These are phyloP conservation scores for Gandaritis pyraliata DNA, from an alignment of 2,888 invertebrate species.

Conservation along the genomic window DNA sequence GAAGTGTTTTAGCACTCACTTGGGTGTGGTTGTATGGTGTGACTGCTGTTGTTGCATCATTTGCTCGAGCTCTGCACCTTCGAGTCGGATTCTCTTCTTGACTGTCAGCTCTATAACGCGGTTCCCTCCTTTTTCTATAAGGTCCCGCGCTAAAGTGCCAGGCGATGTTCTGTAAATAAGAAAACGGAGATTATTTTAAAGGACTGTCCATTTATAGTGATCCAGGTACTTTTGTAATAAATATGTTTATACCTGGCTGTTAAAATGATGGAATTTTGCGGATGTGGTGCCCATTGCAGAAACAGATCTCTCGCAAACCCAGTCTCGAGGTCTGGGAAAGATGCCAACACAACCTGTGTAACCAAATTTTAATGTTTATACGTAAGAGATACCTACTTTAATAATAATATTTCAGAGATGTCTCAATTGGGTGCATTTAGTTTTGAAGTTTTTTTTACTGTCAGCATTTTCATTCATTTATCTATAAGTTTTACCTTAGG, in stretches of 20 bases:
- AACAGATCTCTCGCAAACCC: constrained; percentile 98
- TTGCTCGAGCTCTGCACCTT: constrained; percentile 91
- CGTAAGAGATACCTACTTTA: no score
- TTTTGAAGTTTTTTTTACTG: no score
- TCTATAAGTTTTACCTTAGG: constrained; percentile 80
- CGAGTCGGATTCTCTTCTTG: constrained; percentile 88
- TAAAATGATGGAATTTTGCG: constrained; percentile 96
- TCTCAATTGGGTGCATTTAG: no score
- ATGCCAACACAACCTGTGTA: constrained; percentile 93
- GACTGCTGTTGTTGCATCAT: constrained; percentile 86
- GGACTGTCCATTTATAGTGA: not conserved
- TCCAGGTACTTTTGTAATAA: no score
- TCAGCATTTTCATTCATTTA: no score
- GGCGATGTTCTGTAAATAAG: constrained; percentile 87
- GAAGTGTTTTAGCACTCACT: constrained; percentile 50
- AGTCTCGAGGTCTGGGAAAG: constrained; percentile 96
- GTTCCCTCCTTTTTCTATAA: constrained; percentile 90
- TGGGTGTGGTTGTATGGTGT: constrained; percentile 60
- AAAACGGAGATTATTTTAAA: not conserved
- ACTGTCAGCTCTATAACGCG: constrained; percentile 89
- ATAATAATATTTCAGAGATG: no score
- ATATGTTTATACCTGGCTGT: constrained; percentile 87
- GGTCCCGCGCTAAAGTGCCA: constrained; percentile 91
- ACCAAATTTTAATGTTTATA: not conserved
- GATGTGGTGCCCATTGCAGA: constrained; percentile 95